Percentiles rank a stretch among this genome's conserved stretches.
These are phyloP conservation scores for Dinocampus coccinellae DNA, from an alignment of 2,888 invertebrate species.

Conservation along the genomic window DNA sequence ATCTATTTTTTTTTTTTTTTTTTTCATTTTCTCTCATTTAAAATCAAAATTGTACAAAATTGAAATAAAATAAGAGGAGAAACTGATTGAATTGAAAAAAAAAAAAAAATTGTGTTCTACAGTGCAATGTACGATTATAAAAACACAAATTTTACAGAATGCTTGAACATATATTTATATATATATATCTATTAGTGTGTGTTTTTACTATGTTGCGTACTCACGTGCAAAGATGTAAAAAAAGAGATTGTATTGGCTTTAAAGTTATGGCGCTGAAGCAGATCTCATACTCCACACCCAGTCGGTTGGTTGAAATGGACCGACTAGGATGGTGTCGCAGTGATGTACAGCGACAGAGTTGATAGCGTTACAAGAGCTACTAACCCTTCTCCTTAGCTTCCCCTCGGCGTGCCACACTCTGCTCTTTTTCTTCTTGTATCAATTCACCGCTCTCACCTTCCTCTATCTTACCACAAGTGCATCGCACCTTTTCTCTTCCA, in stretches of 20 bases:
- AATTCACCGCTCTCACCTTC: slow-evolving; percentile 27
- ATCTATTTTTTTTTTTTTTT: too few relatives aligned
- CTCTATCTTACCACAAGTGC: not conserved
- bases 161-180: not conserved
- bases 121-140: not conserved
- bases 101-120: too few relatives aligned
- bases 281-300: slow-evolving; percentile 56
- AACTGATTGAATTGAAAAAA: too few relatives aligned
- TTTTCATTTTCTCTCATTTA: too few relatives aligned
- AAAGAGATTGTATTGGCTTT: slow-evolving; percentile 43
- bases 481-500: not conserved
- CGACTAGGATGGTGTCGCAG: slow-evolving; percentile 68
- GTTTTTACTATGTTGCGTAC: slow-evolving; percentile 13
- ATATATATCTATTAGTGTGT: not conserved
- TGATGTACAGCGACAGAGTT: slow-evolving; percentile 70
- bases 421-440: slow-evolving; percentile 18
- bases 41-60: too few relatives aligned
- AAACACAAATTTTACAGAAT: not conserved
- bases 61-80: too few relatives aligned
- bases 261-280: slow-evolving; percentile 65
- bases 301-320: slow-evolving; percentile 56
- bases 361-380: slow-evolving; percentile 70
- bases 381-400: slow-evolving; percentile 54
- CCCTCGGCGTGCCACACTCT: too few relatives aligned
- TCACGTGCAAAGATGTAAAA: slow-evolving; percentile 30